These are phyloP conservation scores for Catocala fraxini DNA, from an alignment of 2,888 invertebrate species.

Conservation along the genomic window DNA sequence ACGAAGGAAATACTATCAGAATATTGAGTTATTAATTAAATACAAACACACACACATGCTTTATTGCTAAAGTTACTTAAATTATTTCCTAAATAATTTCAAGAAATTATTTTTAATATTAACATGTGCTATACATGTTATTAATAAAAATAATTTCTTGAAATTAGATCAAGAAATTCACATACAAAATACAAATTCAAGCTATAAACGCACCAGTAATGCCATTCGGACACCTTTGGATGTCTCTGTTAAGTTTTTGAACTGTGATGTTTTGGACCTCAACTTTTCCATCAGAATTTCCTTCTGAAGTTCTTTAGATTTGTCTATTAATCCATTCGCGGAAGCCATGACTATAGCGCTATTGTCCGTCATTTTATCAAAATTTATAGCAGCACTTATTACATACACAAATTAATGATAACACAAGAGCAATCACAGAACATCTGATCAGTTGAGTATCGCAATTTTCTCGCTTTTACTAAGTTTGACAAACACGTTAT, in stretches of 20 bases:
- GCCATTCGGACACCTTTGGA: conserved; percentile 96
- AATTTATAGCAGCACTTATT: conserved; percentile 43
- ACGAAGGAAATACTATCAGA: no score
- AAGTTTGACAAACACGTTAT: conserved; percentile 22
- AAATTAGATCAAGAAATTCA: no score
- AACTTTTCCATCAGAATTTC: conserved; percentile 97
- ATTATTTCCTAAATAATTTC: no score
- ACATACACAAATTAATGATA: conserved; percentile 57
- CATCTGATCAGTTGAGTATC: conserved; percentile 58
- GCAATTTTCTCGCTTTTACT: conserved; percentile 33
- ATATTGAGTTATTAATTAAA: no score
- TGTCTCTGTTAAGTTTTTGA: conserved; percentile 94
- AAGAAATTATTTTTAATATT: no score
- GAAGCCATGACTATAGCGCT: conserved; percentile 71
- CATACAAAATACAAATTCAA: no score
- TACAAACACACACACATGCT: no score
- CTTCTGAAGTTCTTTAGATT: conserved; percentile 89
- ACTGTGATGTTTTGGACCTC: conserved; percentile 93
- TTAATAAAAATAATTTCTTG: no score
- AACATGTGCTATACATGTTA: no score
- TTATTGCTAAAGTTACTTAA: no score
- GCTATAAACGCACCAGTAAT: conserved; percentile 89
- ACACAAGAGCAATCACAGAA: conserved; percentile 57
- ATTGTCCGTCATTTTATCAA: conserved; percentile 72
- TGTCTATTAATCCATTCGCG: conserved; percentile 72